Conservation (phyloP, 2,888 invertebrate genomes). For the Leuctra nigra region DNA sequence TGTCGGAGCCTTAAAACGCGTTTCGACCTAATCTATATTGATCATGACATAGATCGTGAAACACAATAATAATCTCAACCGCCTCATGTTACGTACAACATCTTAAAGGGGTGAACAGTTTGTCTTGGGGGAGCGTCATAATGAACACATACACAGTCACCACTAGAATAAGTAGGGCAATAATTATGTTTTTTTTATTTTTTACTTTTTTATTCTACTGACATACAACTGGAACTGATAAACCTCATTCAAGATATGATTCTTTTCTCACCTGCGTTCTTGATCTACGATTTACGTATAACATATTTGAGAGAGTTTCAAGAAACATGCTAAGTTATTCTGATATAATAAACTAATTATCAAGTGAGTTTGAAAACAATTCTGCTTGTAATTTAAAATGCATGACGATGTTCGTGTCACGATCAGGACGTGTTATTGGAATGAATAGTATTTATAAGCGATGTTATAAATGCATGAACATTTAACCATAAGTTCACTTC, state of each 20-base stretch:
- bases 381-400: neutral
- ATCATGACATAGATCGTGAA: no score
- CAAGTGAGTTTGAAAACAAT: neutral
- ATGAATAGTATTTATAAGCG: no score
- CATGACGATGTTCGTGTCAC: neutral
- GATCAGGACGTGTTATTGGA: conserved; percentile 5
- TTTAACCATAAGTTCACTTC: no score
- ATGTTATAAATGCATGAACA: no score
- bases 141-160: conserved; percentile 16
- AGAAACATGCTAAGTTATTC: neutral
- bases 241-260: neutral
- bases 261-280: neutral
- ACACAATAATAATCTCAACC: no score
- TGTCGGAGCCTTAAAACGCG: no score
- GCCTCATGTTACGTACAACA: conserved; percentile 11
- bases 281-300: neutral
- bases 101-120: conserved; percentile 5
- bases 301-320: neutral
- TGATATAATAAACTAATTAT: conserved; percentile 6
- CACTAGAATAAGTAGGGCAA: conserved; percentile 5
- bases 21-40: no score
- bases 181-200: neutral
- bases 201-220: conserved; percentile 4
- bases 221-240: conserved; percentile 8
- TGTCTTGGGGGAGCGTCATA: conserved; percentile 9